phyloP scores from a whole-genome alignment of 2,113 vertebrate species.

The Anolis sagrei region DNA sequence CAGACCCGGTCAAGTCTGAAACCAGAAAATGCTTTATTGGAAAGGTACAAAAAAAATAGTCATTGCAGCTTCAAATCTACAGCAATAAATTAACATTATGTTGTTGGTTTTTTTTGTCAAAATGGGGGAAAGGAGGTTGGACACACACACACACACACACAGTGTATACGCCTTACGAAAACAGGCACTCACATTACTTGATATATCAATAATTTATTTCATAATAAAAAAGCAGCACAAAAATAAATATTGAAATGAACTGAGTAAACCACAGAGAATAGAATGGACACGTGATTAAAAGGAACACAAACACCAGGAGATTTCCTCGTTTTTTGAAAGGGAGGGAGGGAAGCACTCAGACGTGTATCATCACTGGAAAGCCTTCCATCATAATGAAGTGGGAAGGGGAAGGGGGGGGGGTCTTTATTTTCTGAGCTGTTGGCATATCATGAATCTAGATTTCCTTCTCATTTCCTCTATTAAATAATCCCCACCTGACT shows the following conservation, averaged over 20 bases:
- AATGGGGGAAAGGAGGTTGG: conserved; percentile 47
- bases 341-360: conserved; percentile 60
- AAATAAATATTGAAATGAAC: conserved; percentile 95
- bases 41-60: conserved; percentile 89
- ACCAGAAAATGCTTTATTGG: conserved; percentile 90
- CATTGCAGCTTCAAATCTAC: conserved; percentile 82
- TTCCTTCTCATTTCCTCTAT: not conserved
- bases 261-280: conserved; percentile 67
- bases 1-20: conserved; percentile 64
- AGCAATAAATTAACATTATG: conserved; percentile 90
- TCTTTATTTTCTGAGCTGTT: conserved; percentile 5
- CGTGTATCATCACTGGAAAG: conserved; percentile 62
- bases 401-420: too few species aligned
- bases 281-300: conserved; percentile 61
- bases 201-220: conserved; percentile 94
- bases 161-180: conserved; percentile 73
- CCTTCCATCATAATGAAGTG: conserved; percentile 54
- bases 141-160: not conserved
- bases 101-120: conserved; percentile 46
- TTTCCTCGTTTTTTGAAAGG: conserved; percentile 41
- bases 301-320: conserved; percentile 48
- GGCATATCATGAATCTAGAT: conserved; percentile 19
- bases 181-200: conserved; percentile 82
- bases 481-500: not conserved
- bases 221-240: conserved; percentile 85